Percentiles rank a stretch among this genome's conserved stretches.
phyloP scores from a whole-genome alignment of 2,797 vertebrate species.

The Micropoecilia bifurca region DNA sequence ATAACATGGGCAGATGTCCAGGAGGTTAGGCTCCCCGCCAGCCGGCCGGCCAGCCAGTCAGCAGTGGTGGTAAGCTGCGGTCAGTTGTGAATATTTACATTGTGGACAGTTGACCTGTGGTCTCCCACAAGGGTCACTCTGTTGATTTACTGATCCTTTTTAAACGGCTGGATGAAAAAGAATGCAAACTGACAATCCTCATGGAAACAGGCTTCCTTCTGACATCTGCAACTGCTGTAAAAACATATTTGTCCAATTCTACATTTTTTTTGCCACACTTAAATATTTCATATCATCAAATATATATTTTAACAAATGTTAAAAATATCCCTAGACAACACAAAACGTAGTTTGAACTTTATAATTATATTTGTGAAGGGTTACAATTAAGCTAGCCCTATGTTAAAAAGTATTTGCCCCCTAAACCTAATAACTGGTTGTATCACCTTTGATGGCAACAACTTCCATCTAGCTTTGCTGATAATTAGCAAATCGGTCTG shows the following conservation, averaged over 20 bases:
- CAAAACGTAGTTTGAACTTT: neutral
- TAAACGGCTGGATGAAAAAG: constrained; percentile 1
- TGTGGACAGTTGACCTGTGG: constrained; percentile 64
- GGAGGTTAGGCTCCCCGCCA: constrained; percentile 70
- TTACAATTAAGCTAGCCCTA: constrained; percentile 5
- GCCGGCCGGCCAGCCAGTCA: constrained; percentile 73
- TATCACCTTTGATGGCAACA: neutral
- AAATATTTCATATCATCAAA: neutral
- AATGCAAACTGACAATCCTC: neutral
- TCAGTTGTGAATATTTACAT: constrained; percentile 73
- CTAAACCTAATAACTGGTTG: neutral
- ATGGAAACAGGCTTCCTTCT: neutral
- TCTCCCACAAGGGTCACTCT: constrained; percentile 63
- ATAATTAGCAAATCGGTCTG: neutral
- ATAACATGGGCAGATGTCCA: constrained; percentile 75
- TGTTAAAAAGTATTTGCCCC: neutral
- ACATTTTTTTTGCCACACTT: neutral
- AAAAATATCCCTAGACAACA: neutral
- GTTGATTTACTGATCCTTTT: constrained; percentile 37
- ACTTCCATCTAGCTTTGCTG: neutral
- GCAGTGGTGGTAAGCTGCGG: constrained; percentile 63
- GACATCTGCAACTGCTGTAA: neutral
- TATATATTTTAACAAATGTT: too few relatives aligned
- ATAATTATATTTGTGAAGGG: neutral
- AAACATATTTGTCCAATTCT: neutral